Percentiles rank a stretch among this genome's conserved stretches.
Conservation (phyloP, 2,113 vertebrate genomes). For the Rhipidura dahli region DNA sequence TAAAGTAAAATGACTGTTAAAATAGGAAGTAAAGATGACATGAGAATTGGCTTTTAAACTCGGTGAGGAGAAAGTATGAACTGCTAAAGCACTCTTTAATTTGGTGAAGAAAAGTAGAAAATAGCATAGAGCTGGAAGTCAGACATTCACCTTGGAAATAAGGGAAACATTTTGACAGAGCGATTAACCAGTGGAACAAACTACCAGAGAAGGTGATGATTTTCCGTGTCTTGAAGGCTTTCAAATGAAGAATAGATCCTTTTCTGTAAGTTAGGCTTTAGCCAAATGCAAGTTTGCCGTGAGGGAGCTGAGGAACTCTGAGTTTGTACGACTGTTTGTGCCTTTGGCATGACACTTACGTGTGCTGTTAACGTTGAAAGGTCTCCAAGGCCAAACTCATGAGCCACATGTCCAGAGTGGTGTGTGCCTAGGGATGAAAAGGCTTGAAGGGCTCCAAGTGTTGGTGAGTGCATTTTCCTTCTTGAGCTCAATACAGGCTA, state of each 20-base stretch:
- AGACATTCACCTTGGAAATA: not conserved
- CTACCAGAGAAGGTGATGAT: not conserved
- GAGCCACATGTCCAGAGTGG: not conserved
- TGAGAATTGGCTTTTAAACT: not conserved
- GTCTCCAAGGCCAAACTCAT: not conserved
- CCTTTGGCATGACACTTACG: not conserved
- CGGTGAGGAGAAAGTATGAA: not conserved
- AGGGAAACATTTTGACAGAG: not conserved
- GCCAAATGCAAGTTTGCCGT: not conserved
- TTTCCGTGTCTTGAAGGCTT: not conserved
- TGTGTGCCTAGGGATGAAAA: not conserved
- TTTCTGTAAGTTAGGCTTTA: not conserved
- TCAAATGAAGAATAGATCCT: not conserved
- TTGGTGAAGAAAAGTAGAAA: conserved; percentile 21
- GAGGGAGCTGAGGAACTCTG: not conserved
- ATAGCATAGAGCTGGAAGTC: not conserved
- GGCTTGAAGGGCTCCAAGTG: not conserved
- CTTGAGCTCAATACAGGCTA: not conserved
- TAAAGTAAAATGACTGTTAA: not conserved
- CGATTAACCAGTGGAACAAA: conserved; percentile 15
- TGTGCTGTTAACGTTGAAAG: not conserved
- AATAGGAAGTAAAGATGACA: not conserved
- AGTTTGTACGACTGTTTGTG: not conserved
- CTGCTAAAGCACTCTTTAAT: conserved; percentile 8
- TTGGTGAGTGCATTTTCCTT: not conserved